Evolutionary conservation across 1,140 invertebrate species (phyloP), one percentile per base, ranked within the genome.

Genomic region (Aphelinus certus): DNA sequence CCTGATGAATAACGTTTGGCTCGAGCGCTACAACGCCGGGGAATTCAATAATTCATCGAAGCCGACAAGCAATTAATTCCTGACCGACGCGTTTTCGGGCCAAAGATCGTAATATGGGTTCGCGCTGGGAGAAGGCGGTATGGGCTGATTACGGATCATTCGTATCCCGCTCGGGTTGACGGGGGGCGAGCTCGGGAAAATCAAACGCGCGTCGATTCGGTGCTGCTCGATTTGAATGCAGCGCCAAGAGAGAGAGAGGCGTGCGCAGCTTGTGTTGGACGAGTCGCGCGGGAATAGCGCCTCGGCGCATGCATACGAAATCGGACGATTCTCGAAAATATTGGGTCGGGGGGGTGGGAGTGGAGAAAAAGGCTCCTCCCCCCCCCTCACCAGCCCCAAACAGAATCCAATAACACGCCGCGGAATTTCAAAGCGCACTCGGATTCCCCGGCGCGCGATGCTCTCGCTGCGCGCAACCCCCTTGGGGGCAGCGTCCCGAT

Each of bases 291-390:
- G 26, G 26, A 26, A 26, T 26, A 26, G 26, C 26, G 26, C 26
- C 74, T 56, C 76, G 57, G 65, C 75, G 63, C 71, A 80, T 83
- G 82, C 80, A 83, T 83, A 83, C 81, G 64, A 79, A 83, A 82
- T 80, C 60, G 55, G 60, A 73, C 78, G 55, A 67, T 68, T 73
- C 47, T 70, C 76, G 71, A 26, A 80, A 77, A 79, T 80, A 80
- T 78, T 63, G 56, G 71, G 45, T 70, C 66, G 69, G 76, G 71
- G 56, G 26, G 26, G 26, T 0, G 26, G 26, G 26, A 26, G 26
- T 0, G 26, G 26, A 26, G 26, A 26, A 26, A 26, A 26, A 26
- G 26, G 26, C 26, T 26, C 26, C 26, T 26, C 26, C 26, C 26
- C 26, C 26, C 26, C 26, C 26, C 26, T 26, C 26, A 26, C 43